Percentiles rank a stretch among this genome's conserved stretches.
Conservation (phyloP, 1,140 invertebrate genomes). For the Thaumetopoea pityocampa region DNA sequence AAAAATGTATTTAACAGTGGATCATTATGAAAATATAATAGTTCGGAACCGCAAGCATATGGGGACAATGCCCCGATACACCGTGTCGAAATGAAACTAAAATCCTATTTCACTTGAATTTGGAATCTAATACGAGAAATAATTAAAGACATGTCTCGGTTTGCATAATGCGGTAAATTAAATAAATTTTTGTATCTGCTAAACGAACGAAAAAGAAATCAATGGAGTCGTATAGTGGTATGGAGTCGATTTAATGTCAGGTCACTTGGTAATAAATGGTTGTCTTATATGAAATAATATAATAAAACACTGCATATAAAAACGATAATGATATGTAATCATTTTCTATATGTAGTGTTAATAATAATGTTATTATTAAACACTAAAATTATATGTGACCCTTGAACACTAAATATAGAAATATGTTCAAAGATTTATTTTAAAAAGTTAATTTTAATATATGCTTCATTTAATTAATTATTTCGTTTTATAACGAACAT, state of each 20-base stretch:
- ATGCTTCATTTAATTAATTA: too few species aligned
- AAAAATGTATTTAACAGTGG: conserved; percentile 38
- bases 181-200: conserved; percentile 56
- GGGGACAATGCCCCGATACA: conserved; percentile 43
- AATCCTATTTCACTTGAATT: conserved; percentile 59
- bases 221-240: conserved; percentile 31
- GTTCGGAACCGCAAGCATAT: conserved; percentile 50
- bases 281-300: background rate
- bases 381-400: too few species aligned
- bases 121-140: conserved; percentile 55
- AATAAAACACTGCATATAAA: background rate
- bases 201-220: conserved; percentile 32
- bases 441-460: too few species aligned
- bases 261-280: too few species aligned
- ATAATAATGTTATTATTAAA: too few species aligned
- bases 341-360: too few species aligned
- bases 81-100: conserved; percentile 55
- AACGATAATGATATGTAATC: too few species aligned
- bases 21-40: conserved; percentile 49
- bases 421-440: too few species aligned
- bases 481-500: too few species aligned
- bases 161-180: conserved; percentile 66
- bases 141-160: conserved; percentile 51
- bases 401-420: too few species aligned
- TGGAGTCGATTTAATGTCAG: too few species aligned